Evolutionary conservation across 2,113 vertebrate genomes (phyloP), one percentile per base, ranked within the genome.

Genomic region (Drymodes brunneopygia): DNA sequence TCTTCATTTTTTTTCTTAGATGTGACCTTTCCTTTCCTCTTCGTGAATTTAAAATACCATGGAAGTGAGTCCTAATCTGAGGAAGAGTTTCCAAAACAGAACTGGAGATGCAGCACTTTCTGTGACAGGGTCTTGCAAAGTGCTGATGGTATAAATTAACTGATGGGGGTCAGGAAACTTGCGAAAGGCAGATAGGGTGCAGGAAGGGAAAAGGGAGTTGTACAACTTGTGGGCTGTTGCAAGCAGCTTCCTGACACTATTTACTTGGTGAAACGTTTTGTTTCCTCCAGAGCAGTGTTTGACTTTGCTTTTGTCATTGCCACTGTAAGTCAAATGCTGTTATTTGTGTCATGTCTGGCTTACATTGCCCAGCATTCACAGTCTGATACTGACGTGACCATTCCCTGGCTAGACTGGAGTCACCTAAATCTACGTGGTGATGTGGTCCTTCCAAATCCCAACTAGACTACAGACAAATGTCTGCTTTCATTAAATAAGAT

Each of bases 151-250:
- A 24, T 50, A 64, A 96, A 77, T 88, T 91, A 69, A 54, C 64
- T 87, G 72, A 78, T 22, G 56, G 38, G 20, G 74, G 27, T 94
- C 88, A 96, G 65, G 97, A 97, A 97, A 84, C 73, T 97, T 96
- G 95, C 33, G 25, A 35, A 62, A 84, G 57, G 54, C 65, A 86
- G 94, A 97, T 94, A 97, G 74, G 51, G 33, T 81, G 75, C 83
- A 70, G 92, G 93, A 96, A 96, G 78, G 93, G 95, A 94, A 95
- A 88, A 96, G 85, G 72, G 93, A 95, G 64, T 86, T 62, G 58
- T 51, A 75, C 33, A 67, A 58, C 45, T 83, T 2, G 0, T 33
- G 51, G 60, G 40, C 81, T 73, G 74, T 64, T 92, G 73, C 91
- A 92, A 65, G 56, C 65, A 65, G 67, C 72, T 97, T 97, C 96